These are phyloP conservation scores for Notothenia rossii DNA, from an alignment of 2,113 vertebrate species.

Conservation along the genomic window DNA sequence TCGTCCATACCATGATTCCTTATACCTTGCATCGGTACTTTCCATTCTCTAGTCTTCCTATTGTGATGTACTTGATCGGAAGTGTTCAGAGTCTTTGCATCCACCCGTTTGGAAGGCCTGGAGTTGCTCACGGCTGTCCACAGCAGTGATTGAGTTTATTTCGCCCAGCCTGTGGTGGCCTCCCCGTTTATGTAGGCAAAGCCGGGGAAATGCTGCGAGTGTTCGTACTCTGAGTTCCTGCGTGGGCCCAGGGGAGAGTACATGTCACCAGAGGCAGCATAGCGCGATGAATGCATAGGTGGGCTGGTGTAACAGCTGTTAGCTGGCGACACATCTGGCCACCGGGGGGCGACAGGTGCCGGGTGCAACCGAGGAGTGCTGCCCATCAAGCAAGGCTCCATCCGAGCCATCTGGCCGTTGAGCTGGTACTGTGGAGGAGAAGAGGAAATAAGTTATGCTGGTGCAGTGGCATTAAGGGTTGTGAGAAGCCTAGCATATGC, in stretches of 20 bases:
- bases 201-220: constrained; percentile 98
- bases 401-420: constrained; percentile 93
- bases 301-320: constrained; percentile 95
- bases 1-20: constrained; percentile 39
- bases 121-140: constrained; percentile 25
- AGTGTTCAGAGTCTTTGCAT: constrained; percentile 53
- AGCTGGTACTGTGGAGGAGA: constrained; percentile 90
- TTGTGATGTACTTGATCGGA: constrained; percentile 43
- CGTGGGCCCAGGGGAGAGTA: constrained; percentile 92
- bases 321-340: constrained; percentile 93
- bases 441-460: constrained; percentile 4
- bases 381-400: constrained; percentile 98
- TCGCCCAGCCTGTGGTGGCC: constrained; percentile 97
- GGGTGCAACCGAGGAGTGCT: constrained; percentile 93
- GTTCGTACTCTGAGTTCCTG: constrained; percentile 98
- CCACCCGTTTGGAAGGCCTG: constrained; percentile 2
- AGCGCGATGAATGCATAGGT: constrained; percentile 94
- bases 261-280: constrained; percentile 92
- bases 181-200: constrained; percentile 99
- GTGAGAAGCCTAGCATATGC: neutral
- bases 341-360: constrained; percentile 92
- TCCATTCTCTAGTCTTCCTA: constrained; percentile 31
- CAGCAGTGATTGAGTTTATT: constrained; percentile 74
- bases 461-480: neutral
- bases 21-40: constrained; percentile 23